Base-by-base conservation (phyloP, 2,888 invertebrate genomes). In the Trichacis sp. region DNA sequence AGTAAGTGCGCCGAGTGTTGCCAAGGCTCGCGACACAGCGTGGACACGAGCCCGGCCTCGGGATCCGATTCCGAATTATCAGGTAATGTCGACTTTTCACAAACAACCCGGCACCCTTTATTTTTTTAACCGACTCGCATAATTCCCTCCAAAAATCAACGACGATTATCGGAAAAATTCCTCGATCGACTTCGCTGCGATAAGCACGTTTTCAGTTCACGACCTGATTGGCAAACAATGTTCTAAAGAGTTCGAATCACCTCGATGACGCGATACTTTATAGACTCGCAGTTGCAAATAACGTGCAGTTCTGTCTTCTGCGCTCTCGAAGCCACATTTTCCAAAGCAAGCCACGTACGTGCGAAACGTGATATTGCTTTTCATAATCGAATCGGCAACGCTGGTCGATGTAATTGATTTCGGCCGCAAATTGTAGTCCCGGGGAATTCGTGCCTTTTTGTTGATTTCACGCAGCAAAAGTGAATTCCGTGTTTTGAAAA, bases 1-100 rank as follows among this genome's bases (percentile, higher is more conserved):
- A 85, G 85, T 76, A 85, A 85, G 77, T 85, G 85, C 79, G 84
- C 85, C 72, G 85, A 85, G 74, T 85, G 85, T 74, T 85, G 85
- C 71, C 84, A 84, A 69, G 82, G 83, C 67, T 82, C 80, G 60
- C 79, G 80, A 64, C 80, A 84, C 68, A 82, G 81, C 61, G 78
- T 77, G 66, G 79, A 82, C 59, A 79, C 78, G 54, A 83, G 78
- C 70, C 82, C 76, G 62, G 80, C 79, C 38, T 78, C 80, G 49
- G 82, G 78, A 72, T 79, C 78, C 46, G 81, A 82, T 76, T 82
- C 82, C 60, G 82, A 82, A 58, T 66, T 73, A 61, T 83, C 83
- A 83, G 83, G 83, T 84, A 81, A 79, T 68, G 49, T 17, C 42
- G n/a, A 17, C 14, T 42, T 42, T 38, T n/a, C n/a, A n/a, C n/a